phyloP scores from a whole-genome alignment of 2,113 vertebrate genomes.

The Noturus placidus region DNA sequence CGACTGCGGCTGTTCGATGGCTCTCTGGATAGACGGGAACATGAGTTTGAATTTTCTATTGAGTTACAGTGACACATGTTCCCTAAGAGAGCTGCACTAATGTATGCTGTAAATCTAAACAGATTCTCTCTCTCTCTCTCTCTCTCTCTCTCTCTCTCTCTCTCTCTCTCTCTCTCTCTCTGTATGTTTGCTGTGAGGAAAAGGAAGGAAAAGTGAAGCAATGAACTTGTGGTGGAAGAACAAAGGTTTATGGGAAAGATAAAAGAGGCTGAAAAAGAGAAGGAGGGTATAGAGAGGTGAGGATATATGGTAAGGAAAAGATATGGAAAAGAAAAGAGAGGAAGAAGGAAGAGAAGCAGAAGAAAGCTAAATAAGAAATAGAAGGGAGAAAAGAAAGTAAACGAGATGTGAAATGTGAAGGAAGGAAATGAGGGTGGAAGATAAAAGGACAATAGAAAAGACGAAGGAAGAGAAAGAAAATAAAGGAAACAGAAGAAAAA shows the following conservation, averaged over 20 bases:
- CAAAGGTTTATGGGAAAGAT: not conserved
- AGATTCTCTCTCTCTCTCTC: conserved; percentile 5
- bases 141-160: not conserved
- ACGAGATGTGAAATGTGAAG: not conserved
- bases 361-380: not conserved
- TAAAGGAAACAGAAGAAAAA: not conserved
- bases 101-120: conserved; percentile 33
- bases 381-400: not conserved
- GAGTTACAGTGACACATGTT: conserved; percentile 44
- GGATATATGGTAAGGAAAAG: not conserved
- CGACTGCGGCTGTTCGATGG: conserved; percentile 9
- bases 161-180: not conserved
- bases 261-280: not conserved
- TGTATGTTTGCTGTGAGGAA: not conserved
- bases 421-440: not conserved
- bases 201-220: not conserved
- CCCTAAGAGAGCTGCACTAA: conserved; percentile 36
- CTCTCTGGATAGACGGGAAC: conserved; percentile 28
- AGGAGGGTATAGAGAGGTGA: not conserved
- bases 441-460: not conserved
- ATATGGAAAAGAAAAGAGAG: not conserved
- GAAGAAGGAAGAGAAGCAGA: not conserved
- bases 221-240: not conserved
- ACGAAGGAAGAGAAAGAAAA: not conserved
- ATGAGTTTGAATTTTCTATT: conserved; percentile 31